Percentiles rank a stretch among this genome's conserved stretches.
These are phyloP conservation scores for Melanotaenia duboulayi DNA, from an alignment of 2,113 vertebrate species.

Conservation along the genomic window DNA sequence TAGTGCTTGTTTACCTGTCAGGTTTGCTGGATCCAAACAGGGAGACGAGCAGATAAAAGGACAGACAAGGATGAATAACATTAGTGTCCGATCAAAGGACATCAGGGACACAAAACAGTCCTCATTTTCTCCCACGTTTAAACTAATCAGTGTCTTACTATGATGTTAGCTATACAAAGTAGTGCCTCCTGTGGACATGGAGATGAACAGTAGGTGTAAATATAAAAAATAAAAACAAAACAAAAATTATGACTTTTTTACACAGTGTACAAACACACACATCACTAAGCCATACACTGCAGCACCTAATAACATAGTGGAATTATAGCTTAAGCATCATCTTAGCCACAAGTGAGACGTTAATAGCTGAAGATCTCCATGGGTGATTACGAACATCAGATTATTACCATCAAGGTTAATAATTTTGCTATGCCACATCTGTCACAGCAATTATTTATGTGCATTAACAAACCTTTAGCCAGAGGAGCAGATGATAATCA, in stretches of 20 bases:
- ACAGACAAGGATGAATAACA: slow-evolving; percentile 68
- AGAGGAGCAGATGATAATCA: slow-evolving; percentile 45
- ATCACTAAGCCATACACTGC: no score
- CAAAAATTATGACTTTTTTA: not conserved
- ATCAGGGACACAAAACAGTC: slow-evolving; percentile 38
- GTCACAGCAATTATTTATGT: slow-evolving; percentile 52
- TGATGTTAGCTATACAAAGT: slow-evolving; percentile 20
- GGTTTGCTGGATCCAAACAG: slow-evolving; percentile 91
- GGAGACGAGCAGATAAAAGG: slow-evolving; percentile 74
- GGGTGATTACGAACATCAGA: slow-evolving; percentile 26
- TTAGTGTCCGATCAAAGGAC: slow-evolving; percentile 65
- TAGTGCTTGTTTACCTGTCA: slow-evolving; percentile 91
- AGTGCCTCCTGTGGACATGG: slow-evolving; percentile 6
- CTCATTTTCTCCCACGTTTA: slow-evolving; percentile 25
- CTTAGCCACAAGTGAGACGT: slow-evolving; percentile 26
- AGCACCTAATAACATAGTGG: slow-evolving; percentile 5
- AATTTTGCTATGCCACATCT: slow-evolving; percentile 30
- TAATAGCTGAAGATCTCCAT: slow-evolving; percentile 31
- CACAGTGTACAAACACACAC: not conserved
- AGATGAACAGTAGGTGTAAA: slow-evolving; percentile 13
- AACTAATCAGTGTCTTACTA: slow-evolving; percentile 10
- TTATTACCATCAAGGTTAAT: slow-evolving; percentile 49
- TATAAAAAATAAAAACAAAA: not conserved
- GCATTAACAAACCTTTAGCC: slow-evolving; percentile 41
- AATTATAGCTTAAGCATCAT: slow-evolving; percentile 6